phyloP scores from a whole-genome alignment of 2,113 vertebrate genomes.

The Myocastor coypus region DNA sequence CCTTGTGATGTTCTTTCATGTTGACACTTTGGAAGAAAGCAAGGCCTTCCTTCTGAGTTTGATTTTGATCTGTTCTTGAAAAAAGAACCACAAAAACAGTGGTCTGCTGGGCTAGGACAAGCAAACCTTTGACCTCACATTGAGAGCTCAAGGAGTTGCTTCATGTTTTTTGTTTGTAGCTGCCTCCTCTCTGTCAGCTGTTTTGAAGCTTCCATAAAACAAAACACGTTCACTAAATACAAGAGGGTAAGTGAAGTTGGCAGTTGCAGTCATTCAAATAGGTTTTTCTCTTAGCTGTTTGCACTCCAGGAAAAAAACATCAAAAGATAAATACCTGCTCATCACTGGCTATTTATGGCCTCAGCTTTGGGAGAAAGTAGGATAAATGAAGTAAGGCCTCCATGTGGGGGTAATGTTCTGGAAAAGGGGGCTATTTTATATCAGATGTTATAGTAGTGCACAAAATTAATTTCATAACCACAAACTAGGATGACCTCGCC shows the following conservation, averaged over 20 bases:
- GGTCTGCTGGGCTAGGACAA: neutral
- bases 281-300: conserved; percentile 61
- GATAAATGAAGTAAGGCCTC: neutral
- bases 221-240: conserved; percentile 70
- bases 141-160: conserved; percentile 70
- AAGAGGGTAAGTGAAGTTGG: conserved; percentile 71
- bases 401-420: neutral
- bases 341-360: conserved; percentile 8
- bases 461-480: conserved; percentile 17
- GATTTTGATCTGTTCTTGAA: conserved; percentile 77
- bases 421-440: conserved; percentile 37
- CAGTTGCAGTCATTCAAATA: conserved; percentile 70
- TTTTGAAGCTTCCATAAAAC: conserved; percentile 75
- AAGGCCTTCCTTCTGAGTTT: conserved; percentile 74
- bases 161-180: conserved; percentile 80
- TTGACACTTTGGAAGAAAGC: conserved; percentile 69
- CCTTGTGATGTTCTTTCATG: conserved; percentile 5
- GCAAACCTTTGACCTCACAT: conserved; percentile 58
- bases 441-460: neutral
- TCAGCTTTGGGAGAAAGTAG: conserved; percentile 8
- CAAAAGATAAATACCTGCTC: conserved; percentile 53
- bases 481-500: neutral
- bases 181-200: conserved; percentile 66
- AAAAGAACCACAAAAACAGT: conserved; percentile 49
- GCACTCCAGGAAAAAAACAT: neutral